These are phyloP conservation scores for Folsomia candida DNA, from an alignment of 2,888 invertebrate genomes.

Conservation along the genomic window DNA sequence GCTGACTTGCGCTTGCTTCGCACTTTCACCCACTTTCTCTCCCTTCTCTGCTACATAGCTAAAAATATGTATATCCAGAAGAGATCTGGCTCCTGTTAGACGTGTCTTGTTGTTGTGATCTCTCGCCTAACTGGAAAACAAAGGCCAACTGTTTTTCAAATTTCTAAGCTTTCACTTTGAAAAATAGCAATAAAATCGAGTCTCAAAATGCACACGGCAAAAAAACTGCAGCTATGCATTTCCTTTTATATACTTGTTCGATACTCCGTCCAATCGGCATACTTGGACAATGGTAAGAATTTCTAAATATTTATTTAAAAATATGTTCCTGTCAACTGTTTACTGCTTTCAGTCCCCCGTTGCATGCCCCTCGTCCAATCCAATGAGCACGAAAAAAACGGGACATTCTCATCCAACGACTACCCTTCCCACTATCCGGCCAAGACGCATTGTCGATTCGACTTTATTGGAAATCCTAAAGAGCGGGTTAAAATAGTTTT, in stretches of 20 bases:
- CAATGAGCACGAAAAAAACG: slow-evolving; percentile 78
- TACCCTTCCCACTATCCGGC: slow-evolving; percentile 79
- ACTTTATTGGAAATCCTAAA: slow-evolving; percentile 80
- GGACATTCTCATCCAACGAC: slow-evolving; percentile 78
- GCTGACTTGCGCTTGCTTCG: not conserved
- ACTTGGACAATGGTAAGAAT: slow-evolving; percentile 1
- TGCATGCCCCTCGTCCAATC: slow-evolving; percentile 39
- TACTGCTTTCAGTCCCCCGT: slow-evolving; percentile 15
- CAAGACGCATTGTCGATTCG: slow-evolving; percentile 79
- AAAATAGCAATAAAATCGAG: too few species aligned
- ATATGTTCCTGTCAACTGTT: not conserved
- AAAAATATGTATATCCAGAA: too few species aligned
- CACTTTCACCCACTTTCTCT: not conserved
- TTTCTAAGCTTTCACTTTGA: too few species aligned
- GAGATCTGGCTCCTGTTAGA: too few species aligned
- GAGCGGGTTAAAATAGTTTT: slow-evolving; percentile 83
- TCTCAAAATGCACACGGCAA: too few species aligned
- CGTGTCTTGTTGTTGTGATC: too few species aligned
- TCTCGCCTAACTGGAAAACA: too few species aligned
- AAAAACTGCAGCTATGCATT: too few species aligned
- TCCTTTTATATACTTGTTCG: too few species aligned
- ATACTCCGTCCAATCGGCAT: not conserved
- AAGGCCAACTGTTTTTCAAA: too few species aligned
- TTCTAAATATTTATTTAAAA: not conserved
- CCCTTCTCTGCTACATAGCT: not conserved